Percentiles rank a stretch among this genome's conserved stretches.
These are phyloP conservation scores for Eupristina koningsbergeri DNA, from an alignment of 1,140 invertebrate genomes.

Conservation along the genomic window DNA sequence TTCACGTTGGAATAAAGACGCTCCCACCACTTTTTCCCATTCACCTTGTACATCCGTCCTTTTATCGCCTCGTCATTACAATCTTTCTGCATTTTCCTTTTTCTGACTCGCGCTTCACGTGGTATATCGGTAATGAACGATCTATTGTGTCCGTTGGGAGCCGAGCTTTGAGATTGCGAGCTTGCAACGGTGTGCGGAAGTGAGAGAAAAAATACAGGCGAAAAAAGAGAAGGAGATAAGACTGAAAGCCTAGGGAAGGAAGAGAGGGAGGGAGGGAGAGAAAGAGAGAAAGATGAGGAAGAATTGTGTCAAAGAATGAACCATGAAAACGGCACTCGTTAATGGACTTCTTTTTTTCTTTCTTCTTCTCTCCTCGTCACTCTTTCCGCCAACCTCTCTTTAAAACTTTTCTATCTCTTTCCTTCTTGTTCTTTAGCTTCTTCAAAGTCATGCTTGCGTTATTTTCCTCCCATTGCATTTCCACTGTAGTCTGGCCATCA, in stretches of 20 bases:
- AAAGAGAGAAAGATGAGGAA: conserved; percentile 35
- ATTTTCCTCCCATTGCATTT: conserved; percentile 29
- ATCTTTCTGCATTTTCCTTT: conserved; percentile 28
- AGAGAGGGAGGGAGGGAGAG: conserved; percentile 17
- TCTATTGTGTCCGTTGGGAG: conserved; percentile 48
- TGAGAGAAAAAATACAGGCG: neutral
- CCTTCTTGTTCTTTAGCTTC: neutral
- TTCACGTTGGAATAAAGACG: neutral
- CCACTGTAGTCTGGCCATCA: conserved; percentile 42
- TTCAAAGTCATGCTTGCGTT: conserved; percentile 7
- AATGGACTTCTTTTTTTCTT: conserved; percentile 60
- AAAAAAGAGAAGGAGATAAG: conserved; percentile 31
- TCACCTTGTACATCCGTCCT: neutral
- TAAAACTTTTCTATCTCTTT: neutral
- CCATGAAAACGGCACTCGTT: conserved; percentile 65
- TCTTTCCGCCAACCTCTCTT: neutral
- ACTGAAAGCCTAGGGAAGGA: conserved; percentile 35
- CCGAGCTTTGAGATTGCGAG: conserved; percentile 27
- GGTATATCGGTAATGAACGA: conserved; percentile 54
- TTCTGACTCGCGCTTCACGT: conserved; percentile 26
- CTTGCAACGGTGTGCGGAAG: neutral
- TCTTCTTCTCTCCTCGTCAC: neutral
- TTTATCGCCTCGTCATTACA: conserved; percentile 9
- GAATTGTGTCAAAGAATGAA: conserved; percentile 44
- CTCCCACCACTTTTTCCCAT: neutral